Conservation (phyloP, 2,113 vertebrate genomes). For the Rhinoptilus africanus region DNA sequence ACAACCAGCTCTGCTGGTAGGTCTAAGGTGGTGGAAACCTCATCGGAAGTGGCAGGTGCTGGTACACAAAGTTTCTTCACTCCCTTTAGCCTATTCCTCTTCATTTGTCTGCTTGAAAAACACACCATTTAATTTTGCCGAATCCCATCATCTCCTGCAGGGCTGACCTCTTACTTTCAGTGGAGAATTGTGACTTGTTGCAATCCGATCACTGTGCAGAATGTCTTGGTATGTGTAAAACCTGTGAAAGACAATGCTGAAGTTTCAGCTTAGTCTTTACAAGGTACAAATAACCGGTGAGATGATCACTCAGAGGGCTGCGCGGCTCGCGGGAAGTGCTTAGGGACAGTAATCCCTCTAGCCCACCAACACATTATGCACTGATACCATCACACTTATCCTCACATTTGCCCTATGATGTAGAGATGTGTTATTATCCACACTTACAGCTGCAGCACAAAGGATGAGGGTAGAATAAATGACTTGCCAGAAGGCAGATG, state of each 20-base stretch:
- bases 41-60: fast-evolving
- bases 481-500: constrained; percentile 56
- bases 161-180: neutral
- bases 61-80: fast-evolving
- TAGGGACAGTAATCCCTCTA: constrained; percentile 5
- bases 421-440: constrained; percentile 50
- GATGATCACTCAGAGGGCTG: neutral
- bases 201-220: neutral
- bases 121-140: neutral
- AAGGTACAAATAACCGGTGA: neutral
- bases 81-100: neutral
- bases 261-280: neutral
- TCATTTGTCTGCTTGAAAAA: neutral
- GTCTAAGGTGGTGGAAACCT: neutral
- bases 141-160: neutral
- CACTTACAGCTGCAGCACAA: constrained; percentile 60
- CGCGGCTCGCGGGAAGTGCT: neutral
- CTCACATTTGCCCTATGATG: constrained; percentile 4
- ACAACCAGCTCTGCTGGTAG: neutral
- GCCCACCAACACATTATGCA: neutral
- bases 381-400: neutral
- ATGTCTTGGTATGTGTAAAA: neutral
- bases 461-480: constrained; percentile 53
- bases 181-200: neutral
- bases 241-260: neutral